phyloP scores from a whole-genome alignment of 2,113 vertebrate species.

The Aptenodytes patagonicus region DNA sequence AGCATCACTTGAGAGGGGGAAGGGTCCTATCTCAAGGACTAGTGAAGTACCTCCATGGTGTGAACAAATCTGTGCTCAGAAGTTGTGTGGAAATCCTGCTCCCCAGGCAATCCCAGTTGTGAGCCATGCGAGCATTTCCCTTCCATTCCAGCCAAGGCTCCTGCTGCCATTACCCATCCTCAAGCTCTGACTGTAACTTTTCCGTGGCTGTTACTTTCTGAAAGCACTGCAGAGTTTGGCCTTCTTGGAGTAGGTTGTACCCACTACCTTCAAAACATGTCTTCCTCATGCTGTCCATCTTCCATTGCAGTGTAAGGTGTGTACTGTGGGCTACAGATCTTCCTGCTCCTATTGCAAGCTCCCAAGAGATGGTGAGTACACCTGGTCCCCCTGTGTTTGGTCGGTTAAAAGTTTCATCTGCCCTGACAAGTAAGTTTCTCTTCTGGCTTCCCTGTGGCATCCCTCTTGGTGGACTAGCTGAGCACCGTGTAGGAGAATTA shows the following conservation, averaged over 20 bases:
- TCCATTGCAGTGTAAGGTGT: conserved; percentile 76
- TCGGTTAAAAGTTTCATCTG: background rate
- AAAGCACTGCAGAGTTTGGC: background rate
- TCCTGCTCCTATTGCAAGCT: conserved; percentile 80
- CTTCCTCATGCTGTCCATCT: conserved; percentile 33
- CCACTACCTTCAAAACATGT: background rate
- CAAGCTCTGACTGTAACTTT: background rate
- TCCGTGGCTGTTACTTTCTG: background rate
- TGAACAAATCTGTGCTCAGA: background rate
- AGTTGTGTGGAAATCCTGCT: background rate
- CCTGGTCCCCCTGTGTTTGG: background rate
- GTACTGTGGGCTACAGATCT: conserved; percentile 72
- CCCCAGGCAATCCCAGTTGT: background rate
- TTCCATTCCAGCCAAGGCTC: background rate
- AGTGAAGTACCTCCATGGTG: background rate
- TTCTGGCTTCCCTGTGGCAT: background rate
- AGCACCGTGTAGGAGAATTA: background rate
- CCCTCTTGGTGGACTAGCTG: background rate
- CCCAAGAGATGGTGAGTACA: conserved; percentile 75
- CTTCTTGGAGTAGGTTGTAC: background rate
- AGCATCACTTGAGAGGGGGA: background rate
- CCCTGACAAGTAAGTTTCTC: background rate
- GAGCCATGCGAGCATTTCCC: background rate
- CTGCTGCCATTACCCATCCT: background rate
- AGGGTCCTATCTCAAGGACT: background rate